phyloP scores from a whole-genome alignment of 35 echinoderm and acorn worm genomes.

The Apostichopus californicus region DNA sequence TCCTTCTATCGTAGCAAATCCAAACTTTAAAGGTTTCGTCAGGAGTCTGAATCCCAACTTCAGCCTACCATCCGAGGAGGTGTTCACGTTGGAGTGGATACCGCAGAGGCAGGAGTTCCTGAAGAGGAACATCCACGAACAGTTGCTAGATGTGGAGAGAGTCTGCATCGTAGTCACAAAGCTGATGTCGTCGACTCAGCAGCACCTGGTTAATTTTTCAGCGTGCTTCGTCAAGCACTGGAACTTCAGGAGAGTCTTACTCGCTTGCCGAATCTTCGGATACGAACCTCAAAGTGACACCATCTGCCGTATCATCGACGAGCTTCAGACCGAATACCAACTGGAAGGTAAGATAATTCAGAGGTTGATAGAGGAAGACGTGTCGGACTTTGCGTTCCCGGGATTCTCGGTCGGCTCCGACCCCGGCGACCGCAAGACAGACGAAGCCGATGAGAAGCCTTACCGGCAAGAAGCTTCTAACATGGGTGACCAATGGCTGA shows the following conservation, averaged over 20 bases:
- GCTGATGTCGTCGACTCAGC: not conserved
- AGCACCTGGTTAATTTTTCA: slow-evolving; percentile 11
- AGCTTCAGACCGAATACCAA: slow-evolving; percentile 10
- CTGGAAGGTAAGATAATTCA: slow-evolving; percentile 34
- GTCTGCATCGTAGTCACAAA: slow-evolving; percentile 39
- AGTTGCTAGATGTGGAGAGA: slow-evolving; percentile 14
- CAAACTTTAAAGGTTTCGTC: slow-evolving; percentile 14
- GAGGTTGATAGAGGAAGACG: slow-evolving; percentile 18
- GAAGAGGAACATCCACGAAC: not conserved
- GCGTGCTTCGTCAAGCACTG: slow-evolving; percentile 36
- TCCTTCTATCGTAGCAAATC: slow-evolving; percentile 12
- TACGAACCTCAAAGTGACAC: slow-evolving; percentile 27
- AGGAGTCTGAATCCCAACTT: slow-evolving; percentile 26
- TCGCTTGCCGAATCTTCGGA: slow-evolving; percentile 2
- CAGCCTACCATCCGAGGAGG: slow-evolving; percentile 26
- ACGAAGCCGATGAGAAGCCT: slow-evolving; percentile 15
- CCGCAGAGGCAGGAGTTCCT: slow-evolving; percentile 15
- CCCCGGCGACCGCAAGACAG: not conserved
- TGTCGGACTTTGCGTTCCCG: not conserved
- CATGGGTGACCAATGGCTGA: not conserved
- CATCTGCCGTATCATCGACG: slow-evolving; percentile 9
- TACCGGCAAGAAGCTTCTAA: not conserved
- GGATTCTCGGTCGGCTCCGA: slow-evolving; percentile 1
- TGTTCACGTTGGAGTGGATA: slow-evolving; percentile 5
- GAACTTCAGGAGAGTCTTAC: slow-evolving; percentile 24